Conservation (phyloP, 2,797 vertebrate genomes). For the Semotilus atromaculatus region DNA sequence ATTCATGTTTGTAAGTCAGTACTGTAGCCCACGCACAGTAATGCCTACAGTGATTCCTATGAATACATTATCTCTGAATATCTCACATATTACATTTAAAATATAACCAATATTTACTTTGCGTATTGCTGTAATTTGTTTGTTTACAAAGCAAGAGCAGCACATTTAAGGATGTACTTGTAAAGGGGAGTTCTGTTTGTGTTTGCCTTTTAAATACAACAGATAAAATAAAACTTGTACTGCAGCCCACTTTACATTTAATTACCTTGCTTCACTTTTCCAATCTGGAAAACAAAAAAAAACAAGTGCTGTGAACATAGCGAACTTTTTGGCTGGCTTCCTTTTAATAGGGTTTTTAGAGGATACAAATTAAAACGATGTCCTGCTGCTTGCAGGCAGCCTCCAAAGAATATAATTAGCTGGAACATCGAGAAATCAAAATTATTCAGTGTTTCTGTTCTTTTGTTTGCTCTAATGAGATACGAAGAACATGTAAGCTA, state of each 20-base stretch:
- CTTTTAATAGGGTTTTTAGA: conserved; percentile 69
- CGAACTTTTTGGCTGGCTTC: conserved; percentile 65
- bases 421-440: conserved; percentile 75
- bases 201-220: conserved; percentile 50
- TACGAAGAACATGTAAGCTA: conserved; percentile 70
- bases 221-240: conserved; percentile 47
- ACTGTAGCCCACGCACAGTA: background rate
- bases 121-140: conserved; percentile 38
- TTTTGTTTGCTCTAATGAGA: conserved; percentile 72
- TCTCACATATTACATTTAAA: conserved; percentile 29
- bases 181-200: conserved; percentile 42
- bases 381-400: conserved; percentile 75
- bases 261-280: conserved; percentile 64
- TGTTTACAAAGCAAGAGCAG: conserved; percentile 49
- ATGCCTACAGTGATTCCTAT: conserved; percentile 29
- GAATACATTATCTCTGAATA: conserved; percentile 44
- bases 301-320: conserved; percentile 61
- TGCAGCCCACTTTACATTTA: conserved; percentile 66
- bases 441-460: conserved; percentile 68
- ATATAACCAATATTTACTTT: conserved; percentile 48
- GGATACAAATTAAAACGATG: conserved; percentile 74
- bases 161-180: conserved; percentile 33
- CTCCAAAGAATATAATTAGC: conserved; percentile 78
- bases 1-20: conserved; percentile 23
- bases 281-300: conserved; percentile 53